Evolutionary conservation across 2,888 invertebrate species (phyloP).

Genomic region (Eustalomyia histrio): DNA sequence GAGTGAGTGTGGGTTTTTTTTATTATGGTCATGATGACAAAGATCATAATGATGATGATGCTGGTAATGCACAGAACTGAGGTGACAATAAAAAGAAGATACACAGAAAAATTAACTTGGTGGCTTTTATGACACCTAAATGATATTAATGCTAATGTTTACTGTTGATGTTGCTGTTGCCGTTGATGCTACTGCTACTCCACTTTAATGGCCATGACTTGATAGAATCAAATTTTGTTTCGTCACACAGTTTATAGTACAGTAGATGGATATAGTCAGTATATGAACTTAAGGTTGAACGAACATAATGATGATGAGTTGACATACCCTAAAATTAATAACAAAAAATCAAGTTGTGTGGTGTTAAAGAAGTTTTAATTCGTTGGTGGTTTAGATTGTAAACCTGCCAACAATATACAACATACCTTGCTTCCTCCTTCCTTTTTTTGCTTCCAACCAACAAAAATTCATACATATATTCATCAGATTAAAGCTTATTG

Average conservation of each 20-base stretch:
- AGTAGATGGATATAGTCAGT: background rate
- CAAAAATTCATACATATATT: background rate
- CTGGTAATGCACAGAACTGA: slow-evolving; percentile 45
- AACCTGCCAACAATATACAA: background rate
- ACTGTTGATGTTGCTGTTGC: background rate
- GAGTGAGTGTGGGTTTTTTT: slow-evolving; percentile 40
- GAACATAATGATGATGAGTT: slow-evolving; percentile 63
- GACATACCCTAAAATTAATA: slow-evolving; percentile 61
- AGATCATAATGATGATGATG: slow-evolving; percentile 34
- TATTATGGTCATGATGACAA: slow-evolving; percentile 59
- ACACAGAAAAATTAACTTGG: slow-evolving; percentile 52
- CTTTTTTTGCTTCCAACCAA: no score
- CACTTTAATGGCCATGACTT: slow-evolving; percentile 60
- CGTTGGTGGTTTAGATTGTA: slow-evolving; percentile 38
- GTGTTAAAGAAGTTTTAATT: background rate
- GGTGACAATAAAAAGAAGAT: slow-evolving; percentile 45
- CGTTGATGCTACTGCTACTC: slow-evolving; percentile 22
- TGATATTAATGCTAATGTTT: slow-evolving; percentile 49
- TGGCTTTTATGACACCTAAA: slow-evolving; percentile 59
- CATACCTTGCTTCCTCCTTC: no score
- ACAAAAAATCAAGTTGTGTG: slow-evolving; percentile 43
- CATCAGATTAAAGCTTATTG: slow-evolving; percentile 10
- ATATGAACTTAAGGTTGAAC: slow-evolving; percentile 56
- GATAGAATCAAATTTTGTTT: slow-evolving; percentile 60
- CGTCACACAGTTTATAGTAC: slow-evolving; percentile 47